Evolutionary conservation across 2,797 vertebrate species (phyloP), one percentile per base, ranked within the genome.

Genomic region (Chanos chanos): DNA sequence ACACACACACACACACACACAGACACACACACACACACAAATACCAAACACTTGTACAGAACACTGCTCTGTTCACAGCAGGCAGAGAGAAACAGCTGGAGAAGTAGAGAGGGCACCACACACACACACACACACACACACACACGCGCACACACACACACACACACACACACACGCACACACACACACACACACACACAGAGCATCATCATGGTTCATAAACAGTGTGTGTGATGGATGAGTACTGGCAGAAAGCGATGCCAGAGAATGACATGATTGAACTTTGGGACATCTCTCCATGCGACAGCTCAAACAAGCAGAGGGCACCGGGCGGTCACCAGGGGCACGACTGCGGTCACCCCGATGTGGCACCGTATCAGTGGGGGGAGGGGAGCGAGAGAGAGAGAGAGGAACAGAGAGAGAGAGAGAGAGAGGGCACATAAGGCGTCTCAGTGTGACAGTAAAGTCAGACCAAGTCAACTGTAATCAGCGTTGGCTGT

Each of bases 401-500:
- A 34, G 40, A 31, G 58, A 61, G 18, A 27, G 60, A 18, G 10
- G 18, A n/a, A n/a, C n/a, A n/a, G n/a, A 44, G 24, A 58, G 22
- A 21, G 19, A 41, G 2, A 10, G n/a, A 27, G 48, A 30, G 44
- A 41, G 47, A 39, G 67, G 34, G 3, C 39, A 53, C 15, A 21
- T 64, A 68, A 70, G 62, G 80, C 78, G 55, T 80, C 65, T 77
- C 47, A 65, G 79, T 83, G 83, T 86, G 83, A 78, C 74, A 12
- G 36, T 85, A 82, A 85, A 89, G 86, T 89, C 87, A 87, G 80
- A 66, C 68, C 24, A 76, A 89, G 91, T 92, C 91, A 89, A 77
- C 82, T 83, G 66, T 70, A 82, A 93, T 93, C 87, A 89, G 80
- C 49, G 74, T 90, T 84, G 64, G 77, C 82, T 89, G 67, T 86